Evolutionary conservation across 1,140 invertebrate species (phyloP), one percentile per base, ranked within the genome.

Genomic region (Spodoptera frugiperda): DNA sequence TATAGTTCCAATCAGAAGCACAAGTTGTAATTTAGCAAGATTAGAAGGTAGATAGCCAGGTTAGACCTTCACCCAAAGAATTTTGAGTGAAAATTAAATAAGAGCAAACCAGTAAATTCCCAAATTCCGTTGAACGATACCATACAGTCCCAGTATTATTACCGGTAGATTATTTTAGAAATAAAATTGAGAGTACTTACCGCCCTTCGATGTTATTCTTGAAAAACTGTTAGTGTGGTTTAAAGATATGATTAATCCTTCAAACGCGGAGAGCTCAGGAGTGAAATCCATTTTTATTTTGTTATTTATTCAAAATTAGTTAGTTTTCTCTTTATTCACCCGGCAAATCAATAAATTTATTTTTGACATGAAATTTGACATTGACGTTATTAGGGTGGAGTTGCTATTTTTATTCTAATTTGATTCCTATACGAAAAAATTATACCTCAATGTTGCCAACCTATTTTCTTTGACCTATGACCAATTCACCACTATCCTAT

Each of bases 181-280:
- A 67, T 39, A 14, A n/a, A 33, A 33, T 30, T 14, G n/a, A 9
- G n/a, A 57, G 53, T n/a, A 54, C 77, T 84, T 84, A 93, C 91
- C 91, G 80, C 89, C 91, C 86, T 78, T 89, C n/a, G 83, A 82
- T 30, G 80, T 84, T 19, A 93, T 72, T 70, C 81, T 88, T 51
- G 84, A 82, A 82, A 92, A 92, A 19, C 81, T 65, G 78, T 89
- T 77, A 30, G 84, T 76, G 77, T 87, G 87, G 76, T 92, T 86
- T 9, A 87, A 84, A 46, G 91, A 89, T 78, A 93, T 78, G 39
- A 92, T 82, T 6, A 86, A 82, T 17, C 91, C 91, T 82, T 93
- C 90, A 70, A 93, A 89, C 12, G 88, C 84, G 8, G 82, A 82
- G 73, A 93, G 59, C 68, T 88, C 89, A 39, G 84, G 84, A 54